Base-by-base conservation (phyloP, 2,888 invertebrate species). In the Sarcophaga subvicina region DNA sequence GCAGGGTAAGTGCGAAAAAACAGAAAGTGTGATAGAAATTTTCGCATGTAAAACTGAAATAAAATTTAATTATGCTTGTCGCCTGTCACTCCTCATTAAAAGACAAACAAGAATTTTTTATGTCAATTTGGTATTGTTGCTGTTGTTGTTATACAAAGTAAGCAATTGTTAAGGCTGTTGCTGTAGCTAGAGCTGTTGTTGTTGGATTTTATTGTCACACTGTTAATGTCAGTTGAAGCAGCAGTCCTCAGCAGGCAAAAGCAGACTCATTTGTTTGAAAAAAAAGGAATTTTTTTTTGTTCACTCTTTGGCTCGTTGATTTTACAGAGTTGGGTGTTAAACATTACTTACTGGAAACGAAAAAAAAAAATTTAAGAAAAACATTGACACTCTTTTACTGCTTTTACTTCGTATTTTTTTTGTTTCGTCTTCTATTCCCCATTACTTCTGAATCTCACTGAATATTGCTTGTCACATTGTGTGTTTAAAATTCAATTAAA, bases 1-100 rank as follows among this genome's bases (percentile, higher is more conserved):
- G 22, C 6, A 27, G 14, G 59, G 17, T 14, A 54, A 47, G 20
- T n/a, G 60, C n/a, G 6, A 49, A 14, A 14, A 45, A 45, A 69
- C 60, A 47, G 62, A 80, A 69, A 83, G 77, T 73, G 83, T 83
- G 73, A 85, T 85, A 83, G 82, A 83, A 85, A 79, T 85, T 88
- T 87, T 91, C 90, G 91, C 92, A 91, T 91, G 91, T 90, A 90
- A 89, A 91, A 91, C 88, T 90, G 89, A 91, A 92, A 91, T 91
- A 91, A 91, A 92, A 91, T 91, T 91, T 91, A 91, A 91, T 91
- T 91, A 91, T 90, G 91, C 91, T 91, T 91, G 91, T 92, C 91
- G 92, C 91, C 90, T 91, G 91, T 91, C 91, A 91, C 90, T 92
- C 89, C 91, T 91, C 92, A 92, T 91, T 91, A 91, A 88, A 88